A percentile compares a stretch with the other conserved stretches of the same genome.
These are phyloP conservation scores for Dysidea cf. avara DNA, from an alignment of 37 sponge, comb jelly and placozoan genomes.

Conservation along the genomic window DNA sequence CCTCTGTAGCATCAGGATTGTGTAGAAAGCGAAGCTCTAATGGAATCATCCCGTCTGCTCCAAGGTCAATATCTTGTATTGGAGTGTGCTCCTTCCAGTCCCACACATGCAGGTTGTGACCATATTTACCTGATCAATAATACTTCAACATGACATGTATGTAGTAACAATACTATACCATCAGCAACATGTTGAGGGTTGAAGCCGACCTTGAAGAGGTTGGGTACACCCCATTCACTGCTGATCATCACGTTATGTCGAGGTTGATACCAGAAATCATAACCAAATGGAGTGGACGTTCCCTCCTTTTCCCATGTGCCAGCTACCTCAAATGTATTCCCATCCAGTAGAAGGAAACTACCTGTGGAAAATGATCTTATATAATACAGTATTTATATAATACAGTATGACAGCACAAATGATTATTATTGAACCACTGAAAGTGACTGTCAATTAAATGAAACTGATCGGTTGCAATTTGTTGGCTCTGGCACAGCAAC, in stretches of 20 bases:
- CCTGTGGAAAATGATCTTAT: too few relatives aligned
- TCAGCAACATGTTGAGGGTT: conserved; percentile 62
- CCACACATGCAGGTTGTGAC: conserved; percentile 79
- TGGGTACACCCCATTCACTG: conserved; percentile 90
- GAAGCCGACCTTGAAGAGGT: conserved; percentile 72
- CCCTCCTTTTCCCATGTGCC: conserved; percentile 84
- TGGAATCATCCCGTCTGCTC: conserved; percentile 78
- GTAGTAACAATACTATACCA: conserved; percentile 53
- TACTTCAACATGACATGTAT: not conserved
- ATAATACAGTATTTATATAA: too few relatives aligned
- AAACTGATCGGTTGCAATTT: too few relatives aligned
- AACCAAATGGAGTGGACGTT: conserved; percentile 64
- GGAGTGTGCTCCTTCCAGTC: conserved; percentile 74
- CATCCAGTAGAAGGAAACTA: conserved; percentile 79
- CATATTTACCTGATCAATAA: conserved; percentile 58
- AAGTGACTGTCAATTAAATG: too few relatives aligned
- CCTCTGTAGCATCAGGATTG: conserved; percentile 75
- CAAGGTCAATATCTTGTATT: conserved; percentile 79
- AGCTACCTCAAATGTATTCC: conserved; percentile 60
- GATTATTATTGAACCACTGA: too few relatives aligned
- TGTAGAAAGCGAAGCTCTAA: conserved; percentile 90
- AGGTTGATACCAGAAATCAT: conserved; percentile 95
- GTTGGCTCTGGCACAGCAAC: too few relatives aligned
- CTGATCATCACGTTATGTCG: conserved; percentile 92
- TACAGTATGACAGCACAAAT: too few relatives aligned